Percentiles rank a stretch among this genome's conserved stretches.
Evolutionary conservation across 2,113 vertebrate species (phyloP).

Genomic region (Daubentonia madagascariensis): DNA sequence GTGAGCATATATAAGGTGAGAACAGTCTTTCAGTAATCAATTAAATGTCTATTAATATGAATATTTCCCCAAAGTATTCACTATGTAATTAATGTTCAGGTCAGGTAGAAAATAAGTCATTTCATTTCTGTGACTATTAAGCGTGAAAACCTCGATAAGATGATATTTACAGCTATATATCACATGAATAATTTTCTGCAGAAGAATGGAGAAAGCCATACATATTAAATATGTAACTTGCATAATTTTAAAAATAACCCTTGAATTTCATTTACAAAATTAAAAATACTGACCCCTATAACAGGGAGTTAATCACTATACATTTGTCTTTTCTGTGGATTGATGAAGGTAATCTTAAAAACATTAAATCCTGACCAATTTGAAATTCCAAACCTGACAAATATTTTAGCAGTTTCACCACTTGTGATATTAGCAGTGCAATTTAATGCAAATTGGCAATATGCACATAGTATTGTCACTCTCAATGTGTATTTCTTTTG

Average conservation of each 20-base stretch:
- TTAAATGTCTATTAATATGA: conserved; percentile 76
- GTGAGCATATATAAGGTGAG: conserved; percentile 55
- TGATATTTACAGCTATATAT: conserved; percentile 67
- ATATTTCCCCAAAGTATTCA: conserved; percentile 65
- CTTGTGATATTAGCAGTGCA: not conserved
- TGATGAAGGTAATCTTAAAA: not conserved
- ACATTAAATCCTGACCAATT: not conserved
- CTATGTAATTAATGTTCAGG: conserved; percentile 68
- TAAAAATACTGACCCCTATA: not conserved
- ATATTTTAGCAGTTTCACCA: conserved; percentile 42
- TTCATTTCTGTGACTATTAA: conserved; percentile 72
- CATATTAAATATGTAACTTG: conserved; percentile 26
- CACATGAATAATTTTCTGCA: conserved; percentile 58
- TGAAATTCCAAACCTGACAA: conserved; percentile 24
- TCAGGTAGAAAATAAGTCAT: conserved; percentile 71
- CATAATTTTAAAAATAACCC: conserved; percentile 29
- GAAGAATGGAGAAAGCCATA: not conserved
- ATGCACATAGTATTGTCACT: not conserved
- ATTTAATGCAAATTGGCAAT: conserved; percentile 47
- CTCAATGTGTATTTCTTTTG: conserved; percentile 38
- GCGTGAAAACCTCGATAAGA: conserved; percentile 52
- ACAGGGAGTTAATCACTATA: conserved; percentile 20
- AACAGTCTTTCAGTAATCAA: conserved; percentile 68
- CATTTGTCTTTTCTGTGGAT: not conserved
- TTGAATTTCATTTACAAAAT: conserved; percentile 37